These are phyloP conservation scores for Brachystomella parvula DNA, from an alignment of 1,140 invertebrate species.

Conservation along the genomic window DNA sequence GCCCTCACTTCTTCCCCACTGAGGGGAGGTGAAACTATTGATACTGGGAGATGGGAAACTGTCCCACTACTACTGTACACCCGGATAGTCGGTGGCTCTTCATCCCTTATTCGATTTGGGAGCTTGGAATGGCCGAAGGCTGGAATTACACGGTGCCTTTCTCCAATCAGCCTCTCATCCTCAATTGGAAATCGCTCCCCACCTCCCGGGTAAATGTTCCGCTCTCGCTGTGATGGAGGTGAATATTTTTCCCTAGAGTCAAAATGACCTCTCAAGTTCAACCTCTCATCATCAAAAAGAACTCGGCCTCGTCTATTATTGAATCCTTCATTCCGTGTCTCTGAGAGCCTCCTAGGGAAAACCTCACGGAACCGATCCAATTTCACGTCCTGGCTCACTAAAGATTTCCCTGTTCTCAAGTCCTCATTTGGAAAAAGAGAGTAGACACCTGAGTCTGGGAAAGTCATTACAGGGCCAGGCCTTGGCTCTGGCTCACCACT, in stretches of 20 bases:
- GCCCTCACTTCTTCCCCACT: neutral
- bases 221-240: neutral
- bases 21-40: too few species aligned
- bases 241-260: conserved; percentile 4
- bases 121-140: conserved; percentile 14
- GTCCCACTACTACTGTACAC: too few species aligned
- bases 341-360: neutral
- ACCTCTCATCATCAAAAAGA: conserved; percentile 20
- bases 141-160: neutral
- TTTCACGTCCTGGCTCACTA: neutral
- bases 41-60: too few species aligned
- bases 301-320: conserved; percentile 6
- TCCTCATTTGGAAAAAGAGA: conserved; percentile 37
- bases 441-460: conserved; percentile 28
- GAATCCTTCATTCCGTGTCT: neutral
- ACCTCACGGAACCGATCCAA: too few species aligned
- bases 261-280: neutral
- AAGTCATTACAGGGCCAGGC: conserved; percentile 27
- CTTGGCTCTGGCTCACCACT: neutral
- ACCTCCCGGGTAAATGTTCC: neutral
- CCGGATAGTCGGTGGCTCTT: too few species aligned
- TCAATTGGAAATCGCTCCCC: neutral
- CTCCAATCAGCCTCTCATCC: neutral
- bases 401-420: conserved; percentile 31
- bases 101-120: too few species aligned